These are phyloP conservation scores for Lontra canadensis DNA, from an alignment of 2,113 vertebrate genomes.

Conservation along the genomic window DNA sequence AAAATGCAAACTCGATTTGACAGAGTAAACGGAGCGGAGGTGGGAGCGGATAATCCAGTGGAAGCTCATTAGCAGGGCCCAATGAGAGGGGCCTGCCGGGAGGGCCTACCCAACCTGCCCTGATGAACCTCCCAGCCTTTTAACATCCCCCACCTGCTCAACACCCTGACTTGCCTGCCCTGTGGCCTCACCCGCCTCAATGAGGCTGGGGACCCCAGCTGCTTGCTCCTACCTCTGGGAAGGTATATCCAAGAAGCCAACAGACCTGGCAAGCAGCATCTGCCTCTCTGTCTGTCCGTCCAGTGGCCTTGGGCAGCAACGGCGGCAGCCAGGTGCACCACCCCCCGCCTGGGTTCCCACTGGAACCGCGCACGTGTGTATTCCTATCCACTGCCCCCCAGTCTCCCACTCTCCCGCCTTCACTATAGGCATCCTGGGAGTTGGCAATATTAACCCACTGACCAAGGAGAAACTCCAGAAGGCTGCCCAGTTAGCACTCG, in stretches of 20 bases:
- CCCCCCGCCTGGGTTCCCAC: not conserved
- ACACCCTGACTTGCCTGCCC: not conserved
- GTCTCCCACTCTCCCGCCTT: not conserved
- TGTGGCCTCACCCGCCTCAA: not conserved
- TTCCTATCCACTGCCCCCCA: not conserved
- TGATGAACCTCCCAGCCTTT: constrained; percentile 62
- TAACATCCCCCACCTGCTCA: not conserved
- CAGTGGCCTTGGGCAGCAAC: not conserved
- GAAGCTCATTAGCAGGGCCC: constrained; percentile 89
- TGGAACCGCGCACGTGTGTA: not conserved
- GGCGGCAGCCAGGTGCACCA: not conserved
- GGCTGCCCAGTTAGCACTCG: not conserved
- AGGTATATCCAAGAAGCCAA: not conserved
- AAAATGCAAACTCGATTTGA: constrained; percentile 91
- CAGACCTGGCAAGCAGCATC: not conserved
- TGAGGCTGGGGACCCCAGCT: not conserved
- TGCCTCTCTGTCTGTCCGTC: not conserved
- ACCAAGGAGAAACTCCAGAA: not conserved
- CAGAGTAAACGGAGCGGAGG: constrained; percentile 88
- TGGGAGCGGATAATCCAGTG: constrained; percentile 89
- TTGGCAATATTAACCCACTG: constrained; percentile 1
- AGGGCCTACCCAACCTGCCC: constrained; percentile 36
- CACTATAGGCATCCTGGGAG: not conserved
- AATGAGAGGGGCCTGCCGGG: constrained; percentile 80
- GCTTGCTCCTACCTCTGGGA: not conserved